These are phyloP conservation scores for Hydrotaea cyrtoneurina DNA, from an alignment of 2,888 invertebrate genomes.

Conservation along the genomic window DNA sequence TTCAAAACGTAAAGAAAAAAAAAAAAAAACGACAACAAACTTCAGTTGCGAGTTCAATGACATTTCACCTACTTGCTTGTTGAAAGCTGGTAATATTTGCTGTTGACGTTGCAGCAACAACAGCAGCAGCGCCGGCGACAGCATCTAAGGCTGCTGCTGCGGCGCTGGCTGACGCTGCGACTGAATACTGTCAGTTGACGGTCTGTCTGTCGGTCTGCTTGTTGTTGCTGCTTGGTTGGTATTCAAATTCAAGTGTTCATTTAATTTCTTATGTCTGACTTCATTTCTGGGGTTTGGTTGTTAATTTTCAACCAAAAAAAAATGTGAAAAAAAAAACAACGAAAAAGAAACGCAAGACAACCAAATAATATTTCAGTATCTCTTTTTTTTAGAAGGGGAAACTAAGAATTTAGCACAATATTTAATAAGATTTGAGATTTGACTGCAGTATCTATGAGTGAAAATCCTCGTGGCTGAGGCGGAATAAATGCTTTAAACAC, in stretches of 20 bases:
- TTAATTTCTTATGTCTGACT: constrained; percentile 54
- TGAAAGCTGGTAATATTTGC: constrained; percentile 55
- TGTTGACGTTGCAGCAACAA: constrained; percentile 45
- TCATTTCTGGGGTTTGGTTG: constrained; percentile 44
- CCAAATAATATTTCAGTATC: not conserved
- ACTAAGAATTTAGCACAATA: constrained; percentile 2
- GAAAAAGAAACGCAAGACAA: not conserved
- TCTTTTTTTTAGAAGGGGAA: constrained; percentile 6
- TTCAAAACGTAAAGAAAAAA: constrained; percentile 15
- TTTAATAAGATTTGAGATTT: not conserved
- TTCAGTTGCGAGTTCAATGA: constrained; percentile 69
- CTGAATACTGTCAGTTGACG: constrained; percentile 38
- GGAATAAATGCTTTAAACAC: no score
- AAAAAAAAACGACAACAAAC: constrained; percentile 52
- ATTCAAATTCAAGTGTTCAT: constrained; percentile 67
- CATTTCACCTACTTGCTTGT: constrained; percentile 69
- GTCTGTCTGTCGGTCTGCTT: constrained; percentile 30
- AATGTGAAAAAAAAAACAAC: constrained; percentile 12
- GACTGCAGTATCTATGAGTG: no score
- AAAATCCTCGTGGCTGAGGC: no score
- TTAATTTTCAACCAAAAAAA: constrained; percentile 33
- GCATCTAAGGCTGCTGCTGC: constrained; percentile 43
- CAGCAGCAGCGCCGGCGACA: constrained; percentile 15
- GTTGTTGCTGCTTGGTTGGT: constrained; percentile 65
- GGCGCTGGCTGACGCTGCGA: constrained; percentile 41